A percentile compares a stretch with the other conserved stretches of the same genome.
Evolutionary conservation across 2,888 invertebrate species (phyloP).

Genomic region (Portevinia maculata): DNA sequence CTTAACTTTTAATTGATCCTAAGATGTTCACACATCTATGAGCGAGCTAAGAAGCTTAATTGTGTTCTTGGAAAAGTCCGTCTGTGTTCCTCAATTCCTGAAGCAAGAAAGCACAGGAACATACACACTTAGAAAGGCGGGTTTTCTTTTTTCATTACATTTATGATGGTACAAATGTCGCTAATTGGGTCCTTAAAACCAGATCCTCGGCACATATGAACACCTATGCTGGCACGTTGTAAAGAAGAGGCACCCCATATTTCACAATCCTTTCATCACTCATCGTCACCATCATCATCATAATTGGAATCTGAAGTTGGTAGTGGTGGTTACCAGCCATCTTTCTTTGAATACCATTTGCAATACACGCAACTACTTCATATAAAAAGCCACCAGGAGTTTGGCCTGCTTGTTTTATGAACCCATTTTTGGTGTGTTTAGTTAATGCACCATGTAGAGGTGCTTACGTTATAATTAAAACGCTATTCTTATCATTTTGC

Average conservation of each 20-base stretch:
- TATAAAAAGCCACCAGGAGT: slow-evolving; percentile 63
- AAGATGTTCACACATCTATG: slow-evolving; percentile 65
- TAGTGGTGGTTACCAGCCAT: slow-evolving; percentile 72
- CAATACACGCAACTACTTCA: slow-evolving; percentile 72
- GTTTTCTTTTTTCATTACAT: slow-evolving; percentile 50
- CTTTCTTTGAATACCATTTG: slow-evolving; percentile 70
- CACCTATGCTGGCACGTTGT: slow-evolving; percentile 54
- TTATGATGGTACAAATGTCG: slow-evolving; percentile 74
- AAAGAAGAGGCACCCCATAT: slow-evolving; percentile 67
- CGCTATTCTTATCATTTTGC: slow-evolving; percentile 73
- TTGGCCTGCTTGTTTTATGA: slow-evolving; percentile 73
- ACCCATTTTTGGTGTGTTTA: slow-evolving; percentile 73
- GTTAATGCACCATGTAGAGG: slow-evolving; percentile 73
- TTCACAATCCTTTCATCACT: slow-evolving; percentile 73
- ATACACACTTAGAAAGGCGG: slow-evolving; percentile 20
- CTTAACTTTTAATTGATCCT: slow-evolving; percentile 69
- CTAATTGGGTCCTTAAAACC: slow-evolving; percentile 77
- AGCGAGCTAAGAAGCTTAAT: slow-evolving; percentile 72
- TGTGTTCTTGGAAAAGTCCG: slow-evolving; percentile 60
- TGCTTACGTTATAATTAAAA: slow-evolving; percentile 74
- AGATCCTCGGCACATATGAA: slow-evolving; percentile 70
- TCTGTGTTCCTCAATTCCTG: slow-evolving; percentile 43
- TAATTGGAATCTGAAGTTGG: slow-evolving; percentile 73
- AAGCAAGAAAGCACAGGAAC: slow-evolving; percentile 34
- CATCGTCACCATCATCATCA: slow-evolving; percentile 73